A percentile compares a stretch with the other conserved stretches of the same genome.
Conservation (phyloP, 1,140 invertebrate species). For the Diplogasteroides magnus region DNA sequence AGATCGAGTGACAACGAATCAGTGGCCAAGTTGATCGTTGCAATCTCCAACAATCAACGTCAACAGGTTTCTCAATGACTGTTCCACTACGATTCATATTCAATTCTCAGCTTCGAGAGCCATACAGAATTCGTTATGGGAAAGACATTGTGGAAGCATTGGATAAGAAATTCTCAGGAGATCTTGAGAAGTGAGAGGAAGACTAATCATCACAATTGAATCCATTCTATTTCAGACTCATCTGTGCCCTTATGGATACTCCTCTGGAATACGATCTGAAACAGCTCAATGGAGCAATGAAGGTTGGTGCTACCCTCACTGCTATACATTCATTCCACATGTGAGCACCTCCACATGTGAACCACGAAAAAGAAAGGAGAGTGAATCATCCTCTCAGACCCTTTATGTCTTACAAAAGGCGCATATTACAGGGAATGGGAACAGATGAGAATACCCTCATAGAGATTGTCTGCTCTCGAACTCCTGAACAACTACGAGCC, state of each 20-base stretch:
- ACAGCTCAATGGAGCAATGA: constrained; percentile 32
- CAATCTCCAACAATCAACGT: constrained; percentile 26
- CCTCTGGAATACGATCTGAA: constrained; percentile 31
- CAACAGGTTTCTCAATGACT: not conserved
- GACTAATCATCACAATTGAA: too few species aligned
- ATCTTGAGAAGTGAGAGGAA: too few species aligned
- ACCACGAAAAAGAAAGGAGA: too few species aligned
- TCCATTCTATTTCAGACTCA: too few species aligned
- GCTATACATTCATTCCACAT: too few species aligned
- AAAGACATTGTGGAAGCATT: constrained; percentile 25
- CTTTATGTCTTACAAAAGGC: too few species aligned
- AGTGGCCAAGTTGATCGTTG: constrained; percentile 20
- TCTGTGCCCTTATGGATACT: constrained; percentile 30
- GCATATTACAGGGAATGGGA: constrained; percentile 58
- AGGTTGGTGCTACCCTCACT: too few species aligned
- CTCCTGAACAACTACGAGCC: constrained; percentile 56
- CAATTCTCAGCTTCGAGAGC: constrained; percentile 23
- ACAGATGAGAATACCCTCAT: constrained; percentile 58
- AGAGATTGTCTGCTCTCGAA: constrained; percentile 59
- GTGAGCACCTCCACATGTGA: too few species aligned
- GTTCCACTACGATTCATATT: not conserved
- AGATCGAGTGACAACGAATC: constrained; percentile 18
- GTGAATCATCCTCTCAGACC: too few species aligned
- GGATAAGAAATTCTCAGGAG: constrained; percentile 31
- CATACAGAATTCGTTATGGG: constrained; percentile 32